Conservation (phyloP, 37 sponge, comb jelly and placozoan species). For the Spongilla lacustris region DNA sequence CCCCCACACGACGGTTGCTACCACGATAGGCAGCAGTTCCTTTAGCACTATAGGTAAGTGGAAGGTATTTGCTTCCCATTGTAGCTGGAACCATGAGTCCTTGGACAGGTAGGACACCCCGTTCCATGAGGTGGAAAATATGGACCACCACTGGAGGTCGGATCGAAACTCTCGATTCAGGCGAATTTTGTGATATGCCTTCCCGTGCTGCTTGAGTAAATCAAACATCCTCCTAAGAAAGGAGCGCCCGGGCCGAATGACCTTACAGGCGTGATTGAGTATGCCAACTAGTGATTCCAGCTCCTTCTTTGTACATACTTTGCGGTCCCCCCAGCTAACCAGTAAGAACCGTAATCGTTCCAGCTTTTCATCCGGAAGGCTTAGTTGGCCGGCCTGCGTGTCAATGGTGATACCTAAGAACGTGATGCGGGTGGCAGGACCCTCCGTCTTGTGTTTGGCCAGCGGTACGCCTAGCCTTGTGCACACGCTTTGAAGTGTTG, state of each 20-base stretch:
- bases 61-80: conserved; percentile 1
- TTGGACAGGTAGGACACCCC: conserved; percentile 17
- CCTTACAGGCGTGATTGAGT: conserved; percentile 19
- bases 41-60: conserved; percentile 36
- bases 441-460: conserved; percentile 46
- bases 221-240: conserved; percentile 28
- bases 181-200: not conserved
- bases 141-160: conserved; percentile 21
- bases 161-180: conserved; percentile 9
- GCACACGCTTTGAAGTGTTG: conserved; percentile 9
- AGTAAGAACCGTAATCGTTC: conserved; percentile 2
- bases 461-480: conserved; percentile 41
- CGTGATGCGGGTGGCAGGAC: conserved; percentile 40
- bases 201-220: not conserved
- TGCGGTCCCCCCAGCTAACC: not conserved
- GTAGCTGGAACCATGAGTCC: conserved; percentile 54
- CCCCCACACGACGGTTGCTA: conserved; percentile 46
- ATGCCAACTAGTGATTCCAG: conserved; percentile 3
- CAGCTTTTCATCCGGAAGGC: conserved; percentile 12
- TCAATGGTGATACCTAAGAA: conserved; percentile 47
- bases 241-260: conserved; percentile 20
- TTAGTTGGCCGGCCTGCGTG: not conserved
- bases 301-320: not conserved
- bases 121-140: conserved; percentile 34
- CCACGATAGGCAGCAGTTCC: conserved; percentile 49